Evolutionary conservation across 2,888 invertebrate species (phyloP).

Genomic region (Drosophila monieri): DNA sequence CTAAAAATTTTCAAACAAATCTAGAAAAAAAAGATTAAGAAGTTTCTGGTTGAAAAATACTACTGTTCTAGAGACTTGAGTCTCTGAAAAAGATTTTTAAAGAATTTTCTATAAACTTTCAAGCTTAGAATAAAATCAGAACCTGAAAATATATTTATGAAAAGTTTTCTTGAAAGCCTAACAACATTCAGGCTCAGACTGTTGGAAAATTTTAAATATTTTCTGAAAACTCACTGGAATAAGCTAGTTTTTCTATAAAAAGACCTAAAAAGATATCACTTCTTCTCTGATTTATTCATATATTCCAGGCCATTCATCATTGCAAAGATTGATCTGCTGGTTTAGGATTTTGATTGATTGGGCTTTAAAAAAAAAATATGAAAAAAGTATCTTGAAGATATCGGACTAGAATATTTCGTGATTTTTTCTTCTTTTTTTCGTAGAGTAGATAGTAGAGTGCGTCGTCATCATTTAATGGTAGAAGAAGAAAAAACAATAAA

Average conservation of each 20-base stretch:
- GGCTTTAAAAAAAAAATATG: slow-evolving; percentile 22
- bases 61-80: not conserved
- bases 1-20: not conserved
- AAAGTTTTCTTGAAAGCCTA: too few species aligned
- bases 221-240: not conserved
- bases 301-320: slow-evolving; percentile 27
- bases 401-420: slow-evolving; percentile 6
- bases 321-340: slow-evolving; percentile 28
- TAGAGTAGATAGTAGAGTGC: slow-evolving; percentile 19
- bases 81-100: not conserved
- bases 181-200: too few species aligned
- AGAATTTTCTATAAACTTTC: too few species aligned
- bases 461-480: slow-evolving; percentile 40
- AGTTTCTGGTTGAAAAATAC: not conserved
- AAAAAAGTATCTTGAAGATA: not conserved
- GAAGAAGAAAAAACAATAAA: not conserved
- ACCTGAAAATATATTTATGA: too few species aligned
- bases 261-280: not conserved
- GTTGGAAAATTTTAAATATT: not conserved
- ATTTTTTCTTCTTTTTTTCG: slow-evolving; percentile 7
- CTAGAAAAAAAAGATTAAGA: not conserved
- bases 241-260: not conserved
- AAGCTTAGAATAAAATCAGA: too few species aligned
- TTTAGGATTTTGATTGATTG: slow-evolving; percentile 41
- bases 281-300: not conserved